Evolutionary conservation across 2,797 vertebrate genomes (phyloP).

Genomic region (Pristis pectinata): DNA sequence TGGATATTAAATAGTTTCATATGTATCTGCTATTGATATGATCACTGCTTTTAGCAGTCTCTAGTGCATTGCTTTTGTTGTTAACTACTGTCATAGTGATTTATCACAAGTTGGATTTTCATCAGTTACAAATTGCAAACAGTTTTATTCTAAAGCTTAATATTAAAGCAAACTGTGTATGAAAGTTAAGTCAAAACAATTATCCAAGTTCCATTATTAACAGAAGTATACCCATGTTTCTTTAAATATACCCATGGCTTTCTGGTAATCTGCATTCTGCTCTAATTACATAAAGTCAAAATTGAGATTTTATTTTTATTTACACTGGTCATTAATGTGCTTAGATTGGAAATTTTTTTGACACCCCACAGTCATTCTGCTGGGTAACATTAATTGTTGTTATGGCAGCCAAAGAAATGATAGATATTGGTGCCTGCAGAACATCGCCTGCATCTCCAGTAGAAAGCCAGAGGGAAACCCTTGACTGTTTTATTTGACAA

Average conservation of each 20-base stretch:
- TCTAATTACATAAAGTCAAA: not conserved
- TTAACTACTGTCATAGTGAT: not conserved
- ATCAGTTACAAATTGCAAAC: not conserved
- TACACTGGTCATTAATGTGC: not conserved
- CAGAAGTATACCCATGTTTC: not conserved
- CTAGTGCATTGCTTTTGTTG: not conserved
- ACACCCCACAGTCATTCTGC: not conserved
- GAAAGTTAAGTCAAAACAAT: not conserved
- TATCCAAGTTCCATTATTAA: not conserved
- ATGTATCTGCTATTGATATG: not conserved
- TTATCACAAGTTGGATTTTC: not conserved
- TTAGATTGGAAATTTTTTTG: not conserved
- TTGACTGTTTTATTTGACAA: not conserved
- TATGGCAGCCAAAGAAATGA: not conserved
- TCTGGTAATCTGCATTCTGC: not conserved
- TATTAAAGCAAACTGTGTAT: not conserved
- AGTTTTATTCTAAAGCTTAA: not conserved
- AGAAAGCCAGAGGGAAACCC: not conserved
- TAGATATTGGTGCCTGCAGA: not conserved
- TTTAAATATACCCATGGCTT: not conserved
- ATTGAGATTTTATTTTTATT: not conserved
- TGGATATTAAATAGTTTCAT: not conserved
- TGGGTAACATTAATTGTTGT: not conserved
- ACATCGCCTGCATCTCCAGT: not conserved
- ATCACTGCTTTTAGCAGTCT: not conserved